Conservation (phyloP, 2,888 invertebrate species). For the Norana najaformis region DNA sequence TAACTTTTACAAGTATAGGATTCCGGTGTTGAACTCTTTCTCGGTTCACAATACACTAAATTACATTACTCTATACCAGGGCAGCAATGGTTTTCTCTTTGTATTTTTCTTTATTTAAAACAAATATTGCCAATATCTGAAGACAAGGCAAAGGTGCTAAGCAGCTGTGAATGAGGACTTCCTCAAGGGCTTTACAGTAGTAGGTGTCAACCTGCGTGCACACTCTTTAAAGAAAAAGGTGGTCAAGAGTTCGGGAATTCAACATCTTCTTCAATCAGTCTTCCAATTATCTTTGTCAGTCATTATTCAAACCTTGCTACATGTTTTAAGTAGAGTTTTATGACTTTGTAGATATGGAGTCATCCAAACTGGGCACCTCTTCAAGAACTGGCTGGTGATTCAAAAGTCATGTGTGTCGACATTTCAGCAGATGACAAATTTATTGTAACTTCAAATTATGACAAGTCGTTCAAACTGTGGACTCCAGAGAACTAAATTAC, state of each 20-base stretch:
- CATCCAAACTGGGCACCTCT: constrained; percentile 95
- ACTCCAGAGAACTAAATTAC: constrained; percentile 52
- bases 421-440: constrained; percentile 85
- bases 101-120: background rate
- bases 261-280: background rate
- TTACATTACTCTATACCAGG: too few species aligned
- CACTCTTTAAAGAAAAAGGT: too few species aligned
- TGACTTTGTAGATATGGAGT: constrained; percentile 78
- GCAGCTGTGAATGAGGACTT: too few species aligned
- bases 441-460: constrained; percentile 90
- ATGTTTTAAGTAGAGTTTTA: background rate
- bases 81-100: background rate
- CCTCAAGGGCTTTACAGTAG: too few species aligned
- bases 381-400: constrained; percentile 90
- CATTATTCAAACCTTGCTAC: too few species aligned
- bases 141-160: too few species aligned
- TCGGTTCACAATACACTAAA: background rate
- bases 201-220: too few species aligned
- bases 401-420: constrained; percentile 92
- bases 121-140: background rate
- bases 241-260: background rate
- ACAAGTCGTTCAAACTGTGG: constrained; percentile 97
- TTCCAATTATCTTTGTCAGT: too few species aligned
- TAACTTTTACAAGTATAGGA: background rate
- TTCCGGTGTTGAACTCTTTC: background rate